Evolutionary conservation across 2,888 invertebrate species (phyloP), one percentile per base, ranked within the genome.

Genomic region (Ferdinandea cuprea): DNA sequence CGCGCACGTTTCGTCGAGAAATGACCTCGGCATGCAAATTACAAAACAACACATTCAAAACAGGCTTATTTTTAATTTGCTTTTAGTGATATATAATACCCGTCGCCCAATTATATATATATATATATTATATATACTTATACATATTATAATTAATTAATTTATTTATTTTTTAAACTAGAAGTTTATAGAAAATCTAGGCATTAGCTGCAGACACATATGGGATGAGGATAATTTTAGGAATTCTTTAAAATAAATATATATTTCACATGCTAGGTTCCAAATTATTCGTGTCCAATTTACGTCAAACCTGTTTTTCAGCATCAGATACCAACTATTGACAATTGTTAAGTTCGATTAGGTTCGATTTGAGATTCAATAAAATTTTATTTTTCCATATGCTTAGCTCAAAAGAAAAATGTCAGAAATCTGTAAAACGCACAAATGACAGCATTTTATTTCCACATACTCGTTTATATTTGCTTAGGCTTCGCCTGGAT

Each of bases 1-100:
- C 83, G 83, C 83, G 83, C 83, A 15, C 63, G 83, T 78, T 83
- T 83, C 78, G 78, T 72, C 78, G 83, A 83, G 78, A 58, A 78
- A 68, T 63, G 66, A 58, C 48, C 78, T 83, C 83, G 78, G 63
- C 72, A 78, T 30, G 11, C 58, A 76, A 81, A 61, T 69, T 72
- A 78, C 61, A 48, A 68, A 25, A 66, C 52, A 72, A 72, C 72
- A 81, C 81, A 76, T 52, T 5, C n/a, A 15, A 46, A 77, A 77
- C 71, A 77, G 52, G 72, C 63, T 73, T 68, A n/a, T 69, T 40
- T 56, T 68, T 78, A 46, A 11, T 83, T 83, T 83, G 68, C 66
- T 28, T 21, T 46, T 50, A 28, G 19, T 42, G 21, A 25, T 30
- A 19, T 74, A 54, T 2, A 37, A 42, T 56, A 73, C 19, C 21